phyloP scores from a whole-genome alignment of 2,113 vertebrate genomes.

The Echinops telfairi region DNA sequence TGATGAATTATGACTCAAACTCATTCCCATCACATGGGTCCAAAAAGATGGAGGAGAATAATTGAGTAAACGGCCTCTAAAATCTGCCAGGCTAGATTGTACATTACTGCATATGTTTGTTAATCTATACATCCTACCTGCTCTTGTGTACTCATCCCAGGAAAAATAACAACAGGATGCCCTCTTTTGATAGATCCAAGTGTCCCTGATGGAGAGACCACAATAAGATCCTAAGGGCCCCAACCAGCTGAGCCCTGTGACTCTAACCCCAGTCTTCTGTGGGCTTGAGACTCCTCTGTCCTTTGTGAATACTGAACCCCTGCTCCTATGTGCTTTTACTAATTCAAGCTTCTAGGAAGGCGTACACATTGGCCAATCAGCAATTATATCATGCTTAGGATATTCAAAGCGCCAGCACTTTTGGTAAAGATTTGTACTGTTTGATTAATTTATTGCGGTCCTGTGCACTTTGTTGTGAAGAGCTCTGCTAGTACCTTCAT shows the following conservation, averaged over 20 bases:
- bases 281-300: not conserved
- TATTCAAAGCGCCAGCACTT: not conserved
- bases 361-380: not conserved
- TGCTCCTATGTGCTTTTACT: not conserved
- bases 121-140: not conserved
- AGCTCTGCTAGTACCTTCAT: not conserved
- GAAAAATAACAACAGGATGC: not conserved
- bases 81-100: not conserved
- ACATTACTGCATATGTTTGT: accelerated
- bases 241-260: not conserved
- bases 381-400: not conserved
- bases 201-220: not conserved
- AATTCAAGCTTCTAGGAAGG: too few relatives aligned
- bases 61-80: not conserved
- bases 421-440: not conserved
- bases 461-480: not conserved
- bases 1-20: not conserved
- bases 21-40: not conserved
- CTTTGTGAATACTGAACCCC: not conserved
- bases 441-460: not conserved
- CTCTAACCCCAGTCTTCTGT: not conserved
- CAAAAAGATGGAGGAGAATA: not conserved
- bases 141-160: not conserved
- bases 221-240: not conserved
- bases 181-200: not conserved